These are phyloP conservation scores for Callyntrura sp. DNA, from an alignment of 2,888 invertebrate species.

Conservation along the genomic window DNA sequence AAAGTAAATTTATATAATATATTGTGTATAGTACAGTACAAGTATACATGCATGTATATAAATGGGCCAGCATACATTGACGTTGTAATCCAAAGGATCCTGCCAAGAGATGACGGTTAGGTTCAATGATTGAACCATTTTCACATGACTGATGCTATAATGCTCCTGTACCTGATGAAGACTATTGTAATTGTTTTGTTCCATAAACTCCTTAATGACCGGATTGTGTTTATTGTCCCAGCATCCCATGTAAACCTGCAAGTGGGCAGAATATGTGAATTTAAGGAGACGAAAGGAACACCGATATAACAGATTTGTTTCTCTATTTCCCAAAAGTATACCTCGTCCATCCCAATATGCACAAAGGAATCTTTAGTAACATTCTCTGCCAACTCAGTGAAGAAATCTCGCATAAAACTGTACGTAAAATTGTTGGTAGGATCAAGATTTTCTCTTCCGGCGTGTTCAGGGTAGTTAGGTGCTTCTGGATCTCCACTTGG, in stretches of 20 bases:
- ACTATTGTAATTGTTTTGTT: constrained; percentile 86
- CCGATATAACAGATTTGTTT: background rate
- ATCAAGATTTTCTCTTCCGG: constrained; percentile 92
- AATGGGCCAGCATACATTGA: constrained; percentile 13
- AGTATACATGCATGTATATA: no score
- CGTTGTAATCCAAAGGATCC: constrained; percentile 93
- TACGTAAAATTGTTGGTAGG: constrained; percentile 90
- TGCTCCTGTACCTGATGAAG: constrained; percentile 89
- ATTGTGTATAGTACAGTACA: no score
- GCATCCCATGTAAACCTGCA: constrained; percentile 78
- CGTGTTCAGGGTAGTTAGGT: constrained; percentile 85
- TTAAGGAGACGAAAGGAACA: no score
- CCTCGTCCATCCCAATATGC: constrained; percentile 96
- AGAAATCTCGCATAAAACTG: constrained; percentile 89
- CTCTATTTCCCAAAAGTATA: no score
- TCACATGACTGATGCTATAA: constrained; percentile 89
- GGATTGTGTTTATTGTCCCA: constrained; percentile 88
- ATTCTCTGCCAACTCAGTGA: constrained; percentile 88
- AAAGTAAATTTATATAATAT: no score
- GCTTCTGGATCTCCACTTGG: constrained; percentile 85
- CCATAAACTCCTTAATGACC: constrained; percentile 88
- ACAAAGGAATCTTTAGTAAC: constrained; percentile 93
- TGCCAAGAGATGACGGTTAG: constrained; percentile 91
- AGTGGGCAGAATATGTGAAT: background rate
- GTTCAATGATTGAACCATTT: constrained; percentile 86